Evolutionary conservation across 2,113 vertebrate genomes (phyloP), one percentile per base, ranked within the genome.

Genomic region (Notiomystis cincta): DNA sequence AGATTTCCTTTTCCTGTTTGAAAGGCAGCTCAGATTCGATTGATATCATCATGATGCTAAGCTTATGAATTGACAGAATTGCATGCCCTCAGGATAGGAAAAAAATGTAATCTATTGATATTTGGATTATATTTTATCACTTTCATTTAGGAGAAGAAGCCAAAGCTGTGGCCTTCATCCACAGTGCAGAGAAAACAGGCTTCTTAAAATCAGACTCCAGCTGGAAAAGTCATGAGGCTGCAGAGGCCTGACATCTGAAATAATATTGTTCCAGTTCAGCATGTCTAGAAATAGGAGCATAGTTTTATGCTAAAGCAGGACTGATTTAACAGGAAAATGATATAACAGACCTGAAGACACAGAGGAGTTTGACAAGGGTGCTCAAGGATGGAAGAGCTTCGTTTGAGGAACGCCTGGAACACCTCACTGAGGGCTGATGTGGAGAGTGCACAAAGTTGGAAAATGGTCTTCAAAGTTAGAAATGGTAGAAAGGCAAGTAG

Each of bases 21-120:
- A 51, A 76, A 86, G 40, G 44, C 56, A 45, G 73, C 33, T 65
- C 37, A 48, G 48, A 75, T 50, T 42, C 12, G 4, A 10, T 69
- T 72, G 86, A 48, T 35, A 33, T 77, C 57, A 62, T 90, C 12
- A 12, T 85, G 58, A 27, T 71, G 10, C 57, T 87, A 61, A 40
- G 56, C 57, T 60, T 83, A 62, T 56, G 30, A 56, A 80, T 51
- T 91, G 87, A 86, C 40, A 85, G 77, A 77, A 88, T 57, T 72
- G 14, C 17, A 38, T 70, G 40, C 51, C 50, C 27, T 85, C 28
- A 10, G 69, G 66, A 33, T 70, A 60, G 50, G 12, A 33, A 60
- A 66, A 48, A 82, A 58, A 51, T 20, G 42, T 28, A 14, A 71
- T 82, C 25, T 57, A 12, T 35, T 82, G 78, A 77, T 84, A 45